Conservation (phyloP, 2,113 vertebrate genomes). For the Colaptes auratus region DNA sequence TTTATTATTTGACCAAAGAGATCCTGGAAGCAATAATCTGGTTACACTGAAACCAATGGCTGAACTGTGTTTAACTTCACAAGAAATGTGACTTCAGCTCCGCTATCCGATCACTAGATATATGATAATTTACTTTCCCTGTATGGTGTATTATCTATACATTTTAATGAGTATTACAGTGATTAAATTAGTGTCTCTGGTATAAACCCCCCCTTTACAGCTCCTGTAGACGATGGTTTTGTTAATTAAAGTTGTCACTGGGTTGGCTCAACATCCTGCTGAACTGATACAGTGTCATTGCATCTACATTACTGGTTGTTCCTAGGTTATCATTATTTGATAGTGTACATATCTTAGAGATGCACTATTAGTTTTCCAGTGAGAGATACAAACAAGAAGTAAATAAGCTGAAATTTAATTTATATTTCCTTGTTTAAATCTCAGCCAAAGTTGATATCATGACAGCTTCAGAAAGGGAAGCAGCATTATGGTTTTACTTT, state of each 20-base stretch:
- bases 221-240: background rate
- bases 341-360: background rate
- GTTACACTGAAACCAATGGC: background rate
- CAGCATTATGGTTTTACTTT: background rate
- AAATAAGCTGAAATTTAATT: background rate
- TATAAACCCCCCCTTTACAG: background rate
- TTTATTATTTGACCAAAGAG: background rate
- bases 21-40: background rate
- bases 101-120: background rate
- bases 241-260: background rate
- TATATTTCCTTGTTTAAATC: background rate
- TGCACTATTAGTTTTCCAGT: background rate
- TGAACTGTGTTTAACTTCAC: background rate
- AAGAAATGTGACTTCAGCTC: background rate
- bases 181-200: background rate
- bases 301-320: background rate
- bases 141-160: background rate
- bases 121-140: background rate
- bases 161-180: background rate
- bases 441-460: background rate
- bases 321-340: background rate
- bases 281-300: background rate
- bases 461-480: background rate
- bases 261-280: background rate
- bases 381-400: background rate